These are phyloP conservation scores for Eulithis testata DNA, from an alignment of 2,888 invertebrate genomes.

Conservation along the genomic window DNA sequence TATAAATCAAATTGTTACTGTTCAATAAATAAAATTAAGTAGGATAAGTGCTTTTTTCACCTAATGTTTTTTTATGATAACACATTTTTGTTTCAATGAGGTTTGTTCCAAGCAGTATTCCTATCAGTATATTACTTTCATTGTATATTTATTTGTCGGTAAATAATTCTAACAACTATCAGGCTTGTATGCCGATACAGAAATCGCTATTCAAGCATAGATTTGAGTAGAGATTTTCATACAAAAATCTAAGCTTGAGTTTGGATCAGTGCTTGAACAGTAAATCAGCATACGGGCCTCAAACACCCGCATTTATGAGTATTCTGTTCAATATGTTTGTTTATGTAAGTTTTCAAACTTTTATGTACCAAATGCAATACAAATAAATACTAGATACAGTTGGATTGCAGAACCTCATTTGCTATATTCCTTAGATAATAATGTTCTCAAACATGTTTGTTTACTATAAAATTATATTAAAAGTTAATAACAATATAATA, in stretches of 20 bases:
- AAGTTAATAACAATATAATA: conserved; percentile 42
- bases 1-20: conserved; percentile 53
- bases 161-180: conserved; percentile 44
- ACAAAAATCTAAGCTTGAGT: too few species aligned
- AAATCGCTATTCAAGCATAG: too few species aligned
- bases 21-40: conserved; percentile 50
- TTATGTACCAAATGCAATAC: conserved; percentile 10
- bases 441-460: conserved; percentile 24
- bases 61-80: conserved; percentile 34
- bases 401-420: conserved; percentile 5
- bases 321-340: conserved; percentile 13
- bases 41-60: conserved; percentile 52
- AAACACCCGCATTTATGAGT: conserved; percentile 58
- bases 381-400: conserved; percentile 12
- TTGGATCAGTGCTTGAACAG: too few species aligned
- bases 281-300: too few species aligned
- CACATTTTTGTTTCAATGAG: conserved; percentile 28
- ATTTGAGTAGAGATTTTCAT: too few species aligned
- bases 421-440: conserved; percentile 21
- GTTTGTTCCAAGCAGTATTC: conserved; percentile 42
- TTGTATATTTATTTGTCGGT: conserved; percentile 42
- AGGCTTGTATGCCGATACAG: conserved; percentile 31
- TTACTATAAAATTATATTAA: conserved; percentile 15
- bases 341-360: not conserved
- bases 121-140: conserved; percentile 35